phyloP scores from a whole-genome alignment of 2,797 vertebrate genomes.

The Lagodon rhomboides region DNA sequence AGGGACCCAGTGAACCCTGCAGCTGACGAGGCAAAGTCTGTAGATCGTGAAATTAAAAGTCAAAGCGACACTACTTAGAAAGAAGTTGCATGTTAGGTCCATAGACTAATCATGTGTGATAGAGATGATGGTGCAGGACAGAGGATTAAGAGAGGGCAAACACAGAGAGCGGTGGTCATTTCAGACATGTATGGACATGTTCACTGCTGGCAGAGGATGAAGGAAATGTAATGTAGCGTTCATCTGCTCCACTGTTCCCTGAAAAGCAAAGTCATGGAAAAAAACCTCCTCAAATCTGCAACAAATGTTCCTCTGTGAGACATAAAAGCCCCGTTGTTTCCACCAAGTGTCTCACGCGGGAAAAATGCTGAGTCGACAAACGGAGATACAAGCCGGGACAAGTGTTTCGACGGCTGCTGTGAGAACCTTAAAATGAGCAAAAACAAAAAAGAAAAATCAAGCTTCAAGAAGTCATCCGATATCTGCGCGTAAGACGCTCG shows the following conservation, averaged over 20 bases:
- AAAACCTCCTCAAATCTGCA: slow-evolving; percentile 26
- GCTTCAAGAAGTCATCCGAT: neutral
- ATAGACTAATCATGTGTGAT: too few species aligned
- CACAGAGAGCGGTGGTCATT: neutral
- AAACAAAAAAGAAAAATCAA: neutral
- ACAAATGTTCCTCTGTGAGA: slow-evolving; percentile 50
- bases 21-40: neutral
- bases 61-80: neutral
- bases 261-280: slow-evolving; percentile 30
- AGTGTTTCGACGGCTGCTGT: neutral
- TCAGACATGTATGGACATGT: slow-evolving; percentile 27
- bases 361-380: slow-evolving; percentile 38
- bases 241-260: slow-evolving; percentile 8
- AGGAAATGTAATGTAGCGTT: neutral
- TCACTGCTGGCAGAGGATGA: neutral
- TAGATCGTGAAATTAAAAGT: neutral
- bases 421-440: neutral
- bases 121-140: neutral
- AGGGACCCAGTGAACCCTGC: neutral
- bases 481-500: neutral
- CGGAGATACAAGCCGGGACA: slow-evolving; percentile 24
- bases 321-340: slow-evolving; percentile 30
- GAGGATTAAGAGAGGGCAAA: neutral
- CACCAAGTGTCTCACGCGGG: slow-evolving; percentile 16
- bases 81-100: neutral